Conservation (phyloP, 2,113 vertebrate genomes). For the Chunga burmeisteri region DNA sequence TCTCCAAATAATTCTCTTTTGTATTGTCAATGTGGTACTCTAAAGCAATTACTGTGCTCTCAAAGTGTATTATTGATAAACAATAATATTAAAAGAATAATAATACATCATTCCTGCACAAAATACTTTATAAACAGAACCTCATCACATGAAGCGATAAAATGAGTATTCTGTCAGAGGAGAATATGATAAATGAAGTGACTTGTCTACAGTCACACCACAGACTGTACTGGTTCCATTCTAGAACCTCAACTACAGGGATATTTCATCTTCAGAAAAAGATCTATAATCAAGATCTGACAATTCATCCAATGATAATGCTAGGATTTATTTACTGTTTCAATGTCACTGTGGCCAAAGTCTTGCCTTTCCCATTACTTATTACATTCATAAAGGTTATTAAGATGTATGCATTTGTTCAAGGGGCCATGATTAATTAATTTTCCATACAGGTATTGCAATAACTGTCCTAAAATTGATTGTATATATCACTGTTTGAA, state of each 20-base stretch:
- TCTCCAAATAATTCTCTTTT: neutral
- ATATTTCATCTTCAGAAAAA: neutral
- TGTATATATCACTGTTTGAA: neutral
- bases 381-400: neutral
- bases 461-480: neutral
- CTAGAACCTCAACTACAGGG: neutral
- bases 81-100: neutral
- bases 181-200: neutral
- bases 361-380: neutral
- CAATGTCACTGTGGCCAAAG: neutral
- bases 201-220: neutral
- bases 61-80: neutral
- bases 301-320: fast-evolving
- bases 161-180: neutral
- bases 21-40: neutral
- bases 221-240: neutral
- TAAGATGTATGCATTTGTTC: neutral
- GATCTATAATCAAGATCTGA: neutral
- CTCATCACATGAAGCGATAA: neutral
- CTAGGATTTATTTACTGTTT: neutral
- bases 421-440: neutral
- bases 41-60: neutral
- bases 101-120: neutral
- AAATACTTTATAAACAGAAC: neutral
- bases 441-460: neutral